phyloP scores from a whole-genome alignment of 2,113 vertebrate genomes.

The Xiphorhynchus elegans region DNA sequence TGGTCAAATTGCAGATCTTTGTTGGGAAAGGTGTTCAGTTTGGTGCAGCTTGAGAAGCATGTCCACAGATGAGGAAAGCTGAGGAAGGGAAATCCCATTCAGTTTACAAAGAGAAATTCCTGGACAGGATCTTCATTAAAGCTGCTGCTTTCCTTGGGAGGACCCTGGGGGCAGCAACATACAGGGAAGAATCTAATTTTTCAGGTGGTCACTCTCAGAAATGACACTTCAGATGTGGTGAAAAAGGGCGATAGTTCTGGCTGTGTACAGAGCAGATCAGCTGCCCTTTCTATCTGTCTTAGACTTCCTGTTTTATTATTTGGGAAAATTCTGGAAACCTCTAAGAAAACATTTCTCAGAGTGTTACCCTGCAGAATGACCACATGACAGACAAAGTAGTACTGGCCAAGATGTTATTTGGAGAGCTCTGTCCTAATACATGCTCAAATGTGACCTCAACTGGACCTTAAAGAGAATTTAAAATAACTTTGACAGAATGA shows the following conservation, averaged over 20 bases:
- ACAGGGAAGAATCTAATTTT: neutral
- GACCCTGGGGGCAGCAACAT: neutral
- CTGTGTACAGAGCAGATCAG: neutral
- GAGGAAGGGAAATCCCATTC: neutral
- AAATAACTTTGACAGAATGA: neutral
- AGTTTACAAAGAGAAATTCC: neutral
- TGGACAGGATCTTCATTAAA: neutral
- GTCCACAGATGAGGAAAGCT: neutral
- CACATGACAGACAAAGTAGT: neutral
- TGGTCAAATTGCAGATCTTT: neutral
- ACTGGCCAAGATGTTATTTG: neutral
- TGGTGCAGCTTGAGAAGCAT: neutral
- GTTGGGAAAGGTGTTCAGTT: neutral
- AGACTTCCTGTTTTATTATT: neutral
- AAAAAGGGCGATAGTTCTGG: neutral
- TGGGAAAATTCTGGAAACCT: neutral
- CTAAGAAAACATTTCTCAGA: neutral
- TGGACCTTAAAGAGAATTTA: neutral
- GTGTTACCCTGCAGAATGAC: neutral
- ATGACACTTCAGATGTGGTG: neutral
- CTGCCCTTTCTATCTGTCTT: neutral
- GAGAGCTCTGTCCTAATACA: neutral
- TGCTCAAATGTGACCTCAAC: neutral
- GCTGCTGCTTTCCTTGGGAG: neutral
- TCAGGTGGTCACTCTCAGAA: neutral